Evolutionary conservation across 2,113 vertebrate genomes (phyloP), one percentile per base, ranked within the genome.

Genomic region (Parotia lawesii): DNA sequence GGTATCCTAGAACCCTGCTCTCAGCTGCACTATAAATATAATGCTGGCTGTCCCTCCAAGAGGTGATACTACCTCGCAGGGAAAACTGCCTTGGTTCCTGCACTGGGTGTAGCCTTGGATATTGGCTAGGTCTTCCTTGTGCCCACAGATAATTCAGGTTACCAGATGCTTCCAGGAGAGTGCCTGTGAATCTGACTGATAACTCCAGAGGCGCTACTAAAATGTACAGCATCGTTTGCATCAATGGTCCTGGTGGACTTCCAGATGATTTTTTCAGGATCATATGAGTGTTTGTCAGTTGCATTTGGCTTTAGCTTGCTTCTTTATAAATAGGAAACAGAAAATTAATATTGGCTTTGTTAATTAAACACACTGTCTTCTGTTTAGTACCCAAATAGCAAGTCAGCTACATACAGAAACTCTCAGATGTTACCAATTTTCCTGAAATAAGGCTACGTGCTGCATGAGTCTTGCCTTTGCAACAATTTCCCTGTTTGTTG

Each of bases 401-500:
- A 80, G 22, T 5, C 29, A 64, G 22, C 51, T 53, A n/a, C 9
- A 19, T 28, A 23, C 13, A 87, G 38, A 6, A 44, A 15, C 33
- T 67, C 74, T 82, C 35, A 25, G 12, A 42, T 5, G 15, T 75
- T 70, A 48, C 50, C 40, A 37, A 5, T 50, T 73, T 93, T 77
- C 47, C 67, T 60, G 51, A 93, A 93, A 83, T 17, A 58, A 83
- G 35, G 16, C 81, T 77, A 73, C 7, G 9, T 87, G 87, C 82
- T 76, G 62, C 50, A 16, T 8, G 45, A 76, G 6, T 82, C 56
- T 82, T 91, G 70, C 78, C 74, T 91, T 70, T 95, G 64, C 79
- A 35, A 94, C 71, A 48, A 15, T 42, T 77, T 85, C 64, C 22
- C 16, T 79, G 78, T 87, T 94, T 93, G 85, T 77, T 96, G 88